Base-by-base conservation (phyloP, 53 echinoderm and acorn worm genomes). In the Holothuria leucospilota region DNA sequence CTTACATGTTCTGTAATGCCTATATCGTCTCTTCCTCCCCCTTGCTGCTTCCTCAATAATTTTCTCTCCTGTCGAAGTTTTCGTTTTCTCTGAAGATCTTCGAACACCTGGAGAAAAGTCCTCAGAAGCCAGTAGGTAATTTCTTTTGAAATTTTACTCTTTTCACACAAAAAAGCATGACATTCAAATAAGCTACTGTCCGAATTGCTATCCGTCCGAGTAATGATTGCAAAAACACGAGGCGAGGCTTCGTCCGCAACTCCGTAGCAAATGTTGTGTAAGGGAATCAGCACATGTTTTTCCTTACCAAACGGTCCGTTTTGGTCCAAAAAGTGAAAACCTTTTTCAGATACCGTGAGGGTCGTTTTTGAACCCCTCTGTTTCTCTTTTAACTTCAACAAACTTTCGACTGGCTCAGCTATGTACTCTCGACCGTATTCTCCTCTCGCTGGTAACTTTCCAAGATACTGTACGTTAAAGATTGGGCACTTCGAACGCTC, bases 221-320 rank as follows among this genome's bases (percentile, higher is more conserved):
- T 92, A 60, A 99, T 99, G 58, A 99, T 94, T 12, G 99, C 99
- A 71, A 99, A 99, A 14, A 99, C 99, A 20, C 88, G 89, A 0
- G 99, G 99, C 38, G 95, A 86, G 78, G 93, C 92, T 60, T 95
- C 95, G 69, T 99, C 99, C 20, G 95, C 99, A 39, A 99, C 95
- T 10, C 99, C 99, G 64, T 99, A 99, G 63, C 99, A 99, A 25
- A 99, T 92, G 59, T 99, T 95, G 63, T 99, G 95, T 29, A 99
- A 92, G 3, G 99, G 99, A 78, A 99, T 99, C n/a, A 95, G 69
- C 24, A 99, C 94, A 63, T 99, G 99, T 27, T 94, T 99, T 68
- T 95, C 99, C 82, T 95, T 95, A 20, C 99, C 99, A 62, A 99
- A 99, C 0, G 99, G 93, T 18, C 99, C 99, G 71, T 99, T 92